Conservation (phyloP, 53 echinoderm and acorn worm species). For the Actinopyga echinites region DNA sequence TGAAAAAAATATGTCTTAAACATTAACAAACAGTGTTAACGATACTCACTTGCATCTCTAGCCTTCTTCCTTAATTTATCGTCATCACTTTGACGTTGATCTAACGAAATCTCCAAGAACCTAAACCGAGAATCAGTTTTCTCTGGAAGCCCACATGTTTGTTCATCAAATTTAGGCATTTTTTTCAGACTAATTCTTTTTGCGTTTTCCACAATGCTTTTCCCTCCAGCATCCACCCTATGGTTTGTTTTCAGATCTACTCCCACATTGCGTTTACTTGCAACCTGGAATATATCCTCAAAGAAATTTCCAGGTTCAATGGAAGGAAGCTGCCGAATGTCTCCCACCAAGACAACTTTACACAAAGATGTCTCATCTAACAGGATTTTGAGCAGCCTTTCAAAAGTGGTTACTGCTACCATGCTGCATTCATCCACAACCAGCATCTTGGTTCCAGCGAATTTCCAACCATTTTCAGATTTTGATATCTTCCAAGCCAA, state of each 20-base stretch:
- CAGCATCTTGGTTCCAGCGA: conserved; percentile 36
- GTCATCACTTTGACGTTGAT: too few relatives aligned
- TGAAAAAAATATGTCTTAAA: too few relatives aligned
- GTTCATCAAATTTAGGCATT: conserved; percentile 49
- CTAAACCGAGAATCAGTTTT: not conserved
- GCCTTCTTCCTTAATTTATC: too few relatives aligned
- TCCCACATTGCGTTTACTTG: not conserved
- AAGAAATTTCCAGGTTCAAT: conserved; percentile 67
- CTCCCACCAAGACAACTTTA: conserved; percentile 67
- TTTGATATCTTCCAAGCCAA: conserved; percentile 11
- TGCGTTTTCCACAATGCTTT: conserved; percentile 58
- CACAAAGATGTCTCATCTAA: conserved; percentile 35
- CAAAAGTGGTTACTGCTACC: conserved; percentile 54
- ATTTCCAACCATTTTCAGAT: conserved; percentile 8
- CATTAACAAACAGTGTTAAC: too few relatives aligned
- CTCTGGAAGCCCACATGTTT: not conserved
- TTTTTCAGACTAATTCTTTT: conserved; percentile 36
- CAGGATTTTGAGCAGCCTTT: conserved; percentile 47
- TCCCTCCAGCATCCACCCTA: conserved; percentile 49
- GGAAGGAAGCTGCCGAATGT: conserved; percentile 66
- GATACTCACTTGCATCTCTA: too few relatives aligned
- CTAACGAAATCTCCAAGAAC: not conserved
- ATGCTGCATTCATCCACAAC: conserved; percentile 80
- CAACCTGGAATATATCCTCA: conserved; percentile 48
- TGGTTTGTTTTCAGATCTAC: conserved; percentile 59